Evolutionary conservation across 2,797 vertebrate species (phyloP), one percentile per base, ranked within the genome.

Genomic region (Typhlichthys eigenmanni): DNA sequence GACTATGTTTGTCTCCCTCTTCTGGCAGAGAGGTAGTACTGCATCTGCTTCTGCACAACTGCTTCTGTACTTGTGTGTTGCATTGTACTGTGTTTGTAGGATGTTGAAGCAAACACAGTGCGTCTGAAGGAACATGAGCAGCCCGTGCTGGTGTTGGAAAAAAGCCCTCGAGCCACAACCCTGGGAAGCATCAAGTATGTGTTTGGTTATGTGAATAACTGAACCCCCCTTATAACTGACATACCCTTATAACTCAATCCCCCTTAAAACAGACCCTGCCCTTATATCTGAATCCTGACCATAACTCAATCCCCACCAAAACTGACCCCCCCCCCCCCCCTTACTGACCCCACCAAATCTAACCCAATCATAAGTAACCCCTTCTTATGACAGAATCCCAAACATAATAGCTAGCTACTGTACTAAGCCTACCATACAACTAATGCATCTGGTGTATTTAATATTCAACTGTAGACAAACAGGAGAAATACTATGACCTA

Each of bases 51-150:
- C 13, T 9, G 17, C 17, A 10, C 47, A 10, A 12, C 9, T 64
- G 43, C 60, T 29, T 29, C 24, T 4, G 24, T 59, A 14, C 54
- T 9, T 64, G 55, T 58, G 19, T 62, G 48, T 63, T 72, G 11
- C 66, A 32, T 76, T 2, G 52, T 66, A 6, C 55, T 49, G 32
- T 70, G 0, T 68, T 64, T 94, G 56, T 76, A 99, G 97, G 96
- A 99, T 75, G 96, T 99, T 74, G 97, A 99, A 87, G 97, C 97
- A 55, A 99, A 99, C 89, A 99, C 96, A 13, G 97, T 99, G 67
- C 95, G 96, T 89, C 94, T 99, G 74, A 99, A 98, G 90, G 97
- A 99, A 86, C 97, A 99, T 32, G 95, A 96, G 72, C 95, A 96
- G 89, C 93, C 96, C 77, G 97, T 99, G 80, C 92, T 99, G 91